Evolutionary conservation across 2,113 vertebrate genomes (phyloP).

Genomic region (Xiphophorus hellerii): DNA sequence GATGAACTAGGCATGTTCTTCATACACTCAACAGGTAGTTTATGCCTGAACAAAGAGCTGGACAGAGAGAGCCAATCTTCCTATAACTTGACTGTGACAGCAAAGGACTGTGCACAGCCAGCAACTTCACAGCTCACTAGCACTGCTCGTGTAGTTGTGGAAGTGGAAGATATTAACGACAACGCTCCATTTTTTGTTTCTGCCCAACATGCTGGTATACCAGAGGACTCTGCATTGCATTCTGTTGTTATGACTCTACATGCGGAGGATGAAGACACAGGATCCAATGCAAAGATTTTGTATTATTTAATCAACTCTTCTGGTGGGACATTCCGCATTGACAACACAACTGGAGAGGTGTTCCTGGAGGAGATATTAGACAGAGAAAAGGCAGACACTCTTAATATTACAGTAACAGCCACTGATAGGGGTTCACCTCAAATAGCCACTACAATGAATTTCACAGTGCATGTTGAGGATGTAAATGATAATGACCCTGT

Average conservation of each 20-base stretch:
- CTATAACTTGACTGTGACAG: constrained; percentile 74
- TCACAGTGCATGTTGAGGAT: constrained; percentile 75
- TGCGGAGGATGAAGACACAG: constrained; percentile 75
- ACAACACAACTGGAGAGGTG: constrained; percentile 65
- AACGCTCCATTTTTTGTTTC: constrained; percentile 75
- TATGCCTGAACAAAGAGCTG: constrained; percentile 71
- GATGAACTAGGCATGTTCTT: constrained; percentile 65
- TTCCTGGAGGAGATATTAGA: constrained; percentile 74
- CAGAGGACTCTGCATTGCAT: constrained; percentile 68
- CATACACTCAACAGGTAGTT: constrained; percentile 51
- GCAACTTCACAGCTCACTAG: constrained; percentile 63
- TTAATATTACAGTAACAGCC: constrained; percentile 66
- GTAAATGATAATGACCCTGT: constrained; percentile 77
- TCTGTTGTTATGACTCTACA: constrained; percentile 65
- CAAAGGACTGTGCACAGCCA: constrained; percentile 65
- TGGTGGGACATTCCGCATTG: constrained; percentile 61
- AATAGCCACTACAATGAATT: constrained; percentile 54
- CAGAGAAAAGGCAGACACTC: constrained; percentile 67
- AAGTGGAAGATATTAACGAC: constrained; percentile 78
- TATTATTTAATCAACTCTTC: constrained; percentile 68
- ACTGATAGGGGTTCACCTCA: constrained; percentile 71
- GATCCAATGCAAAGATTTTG: constrained; percentile 68
- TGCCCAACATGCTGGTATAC: constrained; percentile 44
- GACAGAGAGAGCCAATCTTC: constrained; percentile 71
- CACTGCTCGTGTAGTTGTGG: constrained; percentile 55